These are phyloP conservation scores for Ctenosaura bakeri DNA, from an alignment of 2,797 vertebrate species.

Conservation along the genomic window DNA sequence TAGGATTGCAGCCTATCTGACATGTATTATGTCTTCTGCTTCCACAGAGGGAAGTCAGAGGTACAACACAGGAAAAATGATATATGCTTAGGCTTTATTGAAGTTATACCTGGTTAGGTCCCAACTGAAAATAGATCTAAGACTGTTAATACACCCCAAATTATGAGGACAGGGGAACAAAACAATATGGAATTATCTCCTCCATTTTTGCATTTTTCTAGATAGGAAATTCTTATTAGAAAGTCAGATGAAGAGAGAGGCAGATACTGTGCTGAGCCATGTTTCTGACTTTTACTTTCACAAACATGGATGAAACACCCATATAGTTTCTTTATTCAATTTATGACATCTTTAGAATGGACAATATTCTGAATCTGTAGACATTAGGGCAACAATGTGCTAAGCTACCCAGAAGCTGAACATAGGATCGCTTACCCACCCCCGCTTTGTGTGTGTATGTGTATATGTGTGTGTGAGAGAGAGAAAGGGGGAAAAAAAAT, in stretches of 20 bases:
- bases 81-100: too few species aligned
- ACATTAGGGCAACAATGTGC: background rate
- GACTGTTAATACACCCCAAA: background rate
- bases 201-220: background rate
- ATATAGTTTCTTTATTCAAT: background rate
- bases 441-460: too few species aligned
- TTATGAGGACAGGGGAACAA: background rate
- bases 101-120: too few species aligned
- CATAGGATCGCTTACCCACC: too few species aligned
- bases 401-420: background rate
- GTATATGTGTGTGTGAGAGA: too few species aligned
- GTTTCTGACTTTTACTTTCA: background rate
- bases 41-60: too few species aligned
- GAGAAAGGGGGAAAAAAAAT: too few species aligned
- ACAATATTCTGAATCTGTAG: background rate
- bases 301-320: background rate
- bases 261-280: background rate
- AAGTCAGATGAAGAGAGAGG: background rate
- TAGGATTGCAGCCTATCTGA: background rate
- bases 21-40: too few species aligned
- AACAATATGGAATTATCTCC: background rate
- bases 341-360: background rate
- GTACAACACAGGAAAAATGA: too few species aligned
- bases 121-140: background rate
- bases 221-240: background rate